Percentiles rank a stretch among this genome's conserved stretches.
phyloP scores from a whole-genome alignment of 2,888 invertebrate species.

The Chaitophorus viminalis region DNA sequence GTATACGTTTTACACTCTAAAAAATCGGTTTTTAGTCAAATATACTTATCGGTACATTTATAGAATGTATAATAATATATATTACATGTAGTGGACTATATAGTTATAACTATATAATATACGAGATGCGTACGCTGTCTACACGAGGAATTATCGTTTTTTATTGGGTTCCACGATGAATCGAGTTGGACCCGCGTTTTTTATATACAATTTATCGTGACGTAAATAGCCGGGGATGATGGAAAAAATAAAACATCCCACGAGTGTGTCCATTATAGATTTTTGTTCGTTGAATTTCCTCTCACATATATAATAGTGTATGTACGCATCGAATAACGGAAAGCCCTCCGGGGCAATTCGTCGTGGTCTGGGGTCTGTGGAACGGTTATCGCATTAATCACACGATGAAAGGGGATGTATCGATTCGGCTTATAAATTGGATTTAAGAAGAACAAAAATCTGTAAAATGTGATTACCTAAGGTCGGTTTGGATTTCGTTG shows the following conservation, averaged over 20 bases:
- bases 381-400: conserved; percentile 59
- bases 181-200: neutral
- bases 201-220: neutral
- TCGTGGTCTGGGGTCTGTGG: conserved; percentile 48
- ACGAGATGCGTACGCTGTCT: neutral
- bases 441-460: conserved; percentile 57
- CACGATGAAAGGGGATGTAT: conserved; percentile 35
- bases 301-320: neutral
- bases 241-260: neutral
- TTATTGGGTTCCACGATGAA: neutral
- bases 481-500: neutral
- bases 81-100: too few species aligned
- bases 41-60: too few species aligned
- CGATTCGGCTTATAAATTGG: conserved; percentile 46
- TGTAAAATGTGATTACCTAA: conserved; percentile 47
- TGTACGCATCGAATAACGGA: conserved; percentile 18
- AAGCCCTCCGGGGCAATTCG: conserved; percentile 60
- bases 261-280: conserved; percentile 21
- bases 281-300: conserved; percentile 35
- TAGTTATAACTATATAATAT: neutral
- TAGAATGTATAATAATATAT: too few species aligned
- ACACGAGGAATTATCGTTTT: neutral
- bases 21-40: too few species aligned
- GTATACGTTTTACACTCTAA: too few species aligned
- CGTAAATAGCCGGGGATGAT: neutral